phyloP scores from a whole-genome alignment of 2,797 vertebrate genomes.

The Coendou prehensilis region DNA sequence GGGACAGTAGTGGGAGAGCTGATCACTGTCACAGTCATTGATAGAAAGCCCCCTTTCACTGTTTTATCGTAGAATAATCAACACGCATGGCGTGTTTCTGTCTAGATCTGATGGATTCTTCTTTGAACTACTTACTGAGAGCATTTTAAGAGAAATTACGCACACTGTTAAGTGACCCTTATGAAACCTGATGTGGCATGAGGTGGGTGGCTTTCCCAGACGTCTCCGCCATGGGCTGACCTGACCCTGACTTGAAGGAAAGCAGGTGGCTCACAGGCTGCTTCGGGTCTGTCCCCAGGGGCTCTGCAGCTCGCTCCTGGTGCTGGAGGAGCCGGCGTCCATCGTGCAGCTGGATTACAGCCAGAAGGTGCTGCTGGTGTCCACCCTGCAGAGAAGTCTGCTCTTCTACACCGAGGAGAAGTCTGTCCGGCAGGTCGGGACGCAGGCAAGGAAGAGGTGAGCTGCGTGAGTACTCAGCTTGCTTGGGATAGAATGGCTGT shows the following conservation, averaged over 20 bases:
- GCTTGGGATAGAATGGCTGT: not conserved
- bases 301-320: conserved; percentile 92
- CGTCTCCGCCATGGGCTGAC: not conserved
- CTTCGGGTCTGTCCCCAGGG: conserved; percentile 88
- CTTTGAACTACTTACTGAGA: not conserved
- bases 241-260: accelerated
- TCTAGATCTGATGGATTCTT: not conserved
- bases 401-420: conserved; percentile 95
- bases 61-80: not conserved
- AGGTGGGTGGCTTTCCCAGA: not conserved
- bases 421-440: conserved; percentile 93
- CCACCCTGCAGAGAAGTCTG: conserved; percentile 94
- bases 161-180: not conserved
- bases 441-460: conserved; percentile 96
- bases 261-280: not conserved
- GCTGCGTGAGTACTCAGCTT: not conserved
- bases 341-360: conserved; percentile 97
- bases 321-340: conserved; percentile 94
- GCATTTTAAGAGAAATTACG: not conserved
- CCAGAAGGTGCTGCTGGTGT: conserved; percentile 96
- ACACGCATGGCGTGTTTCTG: not conserved
- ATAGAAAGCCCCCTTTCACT: not conserved
- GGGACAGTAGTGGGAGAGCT: not conserved
- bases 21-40: not conserved
- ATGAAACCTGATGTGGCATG: not conserved